phyloP scores from a whole-genome alignment of 2,888 invertebrate species.

The Salticus scenicus region DNA sequence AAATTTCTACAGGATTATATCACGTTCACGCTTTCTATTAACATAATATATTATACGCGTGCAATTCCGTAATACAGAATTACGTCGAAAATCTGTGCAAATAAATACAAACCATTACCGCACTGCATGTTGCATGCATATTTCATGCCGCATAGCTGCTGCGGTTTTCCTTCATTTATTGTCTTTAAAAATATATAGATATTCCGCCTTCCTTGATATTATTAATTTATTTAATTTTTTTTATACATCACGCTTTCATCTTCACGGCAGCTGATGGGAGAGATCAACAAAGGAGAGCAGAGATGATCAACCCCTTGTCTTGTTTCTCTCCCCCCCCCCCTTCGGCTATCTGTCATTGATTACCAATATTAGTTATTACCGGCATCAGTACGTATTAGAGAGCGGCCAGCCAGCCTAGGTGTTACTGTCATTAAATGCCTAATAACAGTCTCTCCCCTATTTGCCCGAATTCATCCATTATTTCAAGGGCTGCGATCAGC shows the following conservation, averaged over 20 bases:
- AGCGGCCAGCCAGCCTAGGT: constrained; percentile 39
- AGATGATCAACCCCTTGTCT: constrained; percentile 29
- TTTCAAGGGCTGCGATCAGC: constrained; percentile 10
- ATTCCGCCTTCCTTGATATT: constrained; percentile 13
- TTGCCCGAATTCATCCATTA: constrained; percentile 55
- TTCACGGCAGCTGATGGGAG: constrained; percentile 31
- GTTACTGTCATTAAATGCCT: constrained; percentile 63
- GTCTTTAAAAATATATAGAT: neutral
- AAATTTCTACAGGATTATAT: neutral
- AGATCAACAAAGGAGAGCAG: constrained; percentile 38
- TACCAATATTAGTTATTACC: constrained; percentile 61
- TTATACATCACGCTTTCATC: neutral
- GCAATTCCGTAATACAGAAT: neutral
- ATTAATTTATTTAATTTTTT: constrained; percentile 31
- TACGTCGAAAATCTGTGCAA: neutral
- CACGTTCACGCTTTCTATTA: neutral
- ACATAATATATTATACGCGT: constrained; percentile 6
- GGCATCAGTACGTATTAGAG: constrained; percentile 55
- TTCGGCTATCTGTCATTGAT: constrained; percentile 61
- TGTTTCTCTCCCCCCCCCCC: constrained; percentile 28
- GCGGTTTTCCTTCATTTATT: neutral
- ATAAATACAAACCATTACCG: constrained; percentile 1
- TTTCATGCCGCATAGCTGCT: constrained; percentile 19
- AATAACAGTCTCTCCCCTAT: constrained; percentile 50
- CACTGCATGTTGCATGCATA: constrained; percentile 17